A percentile compares a stretch with the other conserved stretches of the same genome.
These are phyloP conservation scores for Pocillopora verrucosa DNA, from an alignment of 64 coral and sea anemone genomes.

Conservation along the genomic window DNA sequence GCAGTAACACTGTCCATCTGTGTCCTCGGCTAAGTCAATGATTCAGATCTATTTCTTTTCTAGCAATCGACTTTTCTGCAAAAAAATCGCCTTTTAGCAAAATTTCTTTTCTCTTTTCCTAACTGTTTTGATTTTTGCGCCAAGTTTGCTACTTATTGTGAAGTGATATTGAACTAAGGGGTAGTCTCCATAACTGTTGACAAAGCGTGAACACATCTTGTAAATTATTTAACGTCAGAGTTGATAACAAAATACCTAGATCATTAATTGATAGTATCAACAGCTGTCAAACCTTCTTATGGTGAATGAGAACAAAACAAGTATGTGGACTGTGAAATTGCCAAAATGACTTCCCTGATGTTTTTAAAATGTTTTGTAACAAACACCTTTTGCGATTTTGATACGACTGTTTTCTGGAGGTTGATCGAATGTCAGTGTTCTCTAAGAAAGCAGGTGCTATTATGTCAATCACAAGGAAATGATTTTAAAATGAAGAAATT, in stretches of 20 bases:
- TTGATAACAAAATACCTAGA: constrained; percentile 39
- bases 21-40: not conserved
- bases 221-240: constrained; percentile 1
- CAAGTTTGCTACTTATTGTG: no score
- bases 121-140: not conserved
- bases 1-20: not conserved
- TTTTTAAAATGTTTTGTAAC: not conserved
- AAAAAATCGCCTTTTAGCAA: not conserved
- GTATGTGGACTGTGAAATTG: not conserved
- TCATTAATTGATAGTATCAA: constrained; percentile 41
- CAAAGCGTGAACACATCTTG: not conserved
- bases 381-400: not conserved
- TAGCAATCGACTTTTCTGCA: not conserved
- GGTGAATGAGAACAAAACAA: not conserved
- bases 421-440: not conserved
- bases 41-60: not conserved
- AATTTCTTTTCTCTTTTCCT: not conserved
- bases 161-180: not conserved
- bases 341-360: not conserved
- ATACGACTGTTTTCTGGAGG: not conserved
- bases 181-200: not conserved
- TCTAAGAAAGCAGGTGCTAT: not conserved
- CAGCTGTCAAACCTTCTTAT: constrained; percentile 3
- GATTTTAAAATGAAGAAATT: not conserved
- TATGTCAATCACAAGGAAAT: not conserved